These are phyloP conservation scores for Microplitis demolitor DNA, from an alignment of 1,140 invertebrate genomes.

Conservation along the genomic window DNA sequence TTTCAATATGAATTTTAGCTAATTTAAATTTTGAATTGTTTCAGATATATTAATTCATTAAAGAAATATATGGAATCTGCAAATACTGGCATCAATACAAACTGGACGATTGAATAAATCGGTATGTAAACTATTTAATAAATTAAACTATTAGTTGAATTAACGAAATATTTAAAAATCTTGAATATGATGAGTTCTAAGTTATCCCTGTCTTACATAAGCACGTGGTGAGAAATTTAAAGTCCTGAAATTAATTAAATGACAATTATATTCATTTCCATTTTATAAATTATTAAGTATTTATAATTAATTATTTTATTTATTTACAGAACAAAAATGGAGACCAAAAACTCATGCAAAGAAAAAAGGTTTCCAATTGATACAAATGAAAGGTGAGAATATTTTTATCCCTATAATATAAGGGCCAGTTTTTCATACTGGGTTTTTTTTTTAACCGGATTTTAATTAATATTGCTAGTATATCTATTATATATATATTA, in stretches of 20 bases:
- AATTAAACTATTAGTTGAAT: background rate
- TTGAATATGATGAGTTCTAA: constrained; percentile 42
- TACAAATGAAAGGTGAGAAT: constrained; percentile 25
- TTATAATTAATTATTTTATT: background rate
- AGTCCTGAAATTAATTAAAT: constrained; percentile 30
- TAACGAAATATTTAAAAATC: background rate
- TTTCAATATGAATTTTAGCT: background rate
- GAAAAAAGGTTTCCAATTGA: background rate
- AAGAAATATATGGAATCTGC: background rate
- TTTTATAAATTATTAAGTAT: background rate
- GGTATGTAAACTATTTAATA: no score
- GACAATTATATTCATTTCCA: background rate
- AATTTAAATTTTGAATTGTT: background rate
- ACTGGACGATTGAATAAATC: constrained; percentile 13
- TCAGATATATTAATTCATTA: background rate
- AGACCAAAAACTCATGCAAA: no score
- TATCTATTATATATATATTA: no score
- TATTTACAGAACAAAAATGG: background rate
- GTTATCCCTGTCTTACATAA: constrained; percentile 53
- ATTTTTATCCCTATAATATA: background rate
- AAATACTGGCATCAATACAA: no score
- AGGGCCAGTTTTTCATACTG: no score
- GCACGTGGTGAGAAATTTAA: constrained; percentile 38
- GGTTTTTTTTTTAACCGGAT: no score
- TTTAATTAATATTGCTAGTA: no score